phyloP scores from a whole-genome alignment of 2,888 invertebrate genomes.

The Scrobipalpa atriplicella region DNA sequence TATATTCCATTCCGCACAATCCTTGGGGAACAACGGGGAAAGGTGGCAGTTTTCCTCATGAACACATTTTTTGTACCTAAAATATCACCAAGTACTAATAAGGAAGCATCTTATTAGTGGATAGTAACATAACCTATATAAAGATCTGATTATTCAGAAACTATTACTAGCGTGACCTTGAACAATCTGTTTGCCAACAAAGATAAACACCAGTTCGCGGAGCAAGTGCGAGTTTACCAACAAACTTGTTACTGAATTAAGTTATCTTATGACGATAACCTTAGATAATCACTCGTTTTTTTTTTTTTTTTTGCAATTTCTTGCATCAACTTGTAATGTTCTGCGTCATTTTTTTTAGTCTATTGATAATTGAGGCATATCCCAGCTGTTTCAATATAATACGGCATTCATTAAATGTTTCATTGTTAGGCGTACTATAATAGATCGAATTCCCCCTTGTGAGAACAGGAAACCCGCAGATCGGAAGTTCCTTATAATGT shows the following conservation, averaged over 20 bases:
- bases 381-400: neutral
- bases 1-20: no score
- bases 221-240: conserved; percentile 29
- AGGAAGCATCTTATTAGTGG: no score
- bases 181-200: conserved; percentile 46
- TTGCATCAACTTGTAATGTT: neutral
- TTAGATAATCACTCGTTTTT: neutral
- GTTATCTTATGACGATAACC: conserved; percentile 6
- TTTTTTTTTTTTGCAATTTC: neutral
- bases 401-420: neutral
- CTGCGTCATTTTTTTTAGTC: neutral
- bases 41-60: no score
- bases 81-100: no score
- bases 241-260: conserved; percentile 13
- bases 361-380: neutral
- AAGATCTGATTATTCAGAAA: no score
- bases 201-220: conserved; percentile 32
- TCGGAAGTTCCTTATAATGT: neutral
- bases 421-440: neutral
- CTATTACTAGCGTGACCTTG: conserved; percentile 38
- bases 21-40: no score
- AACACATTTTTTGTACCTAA: no score
- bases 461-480: neutral
- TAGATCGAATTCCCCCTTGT: neutral
- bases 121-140: no score